Base-by-base conservation (phyloP, 2,113 vertebrate genomes). In the Sylvietta virens region DNA sequence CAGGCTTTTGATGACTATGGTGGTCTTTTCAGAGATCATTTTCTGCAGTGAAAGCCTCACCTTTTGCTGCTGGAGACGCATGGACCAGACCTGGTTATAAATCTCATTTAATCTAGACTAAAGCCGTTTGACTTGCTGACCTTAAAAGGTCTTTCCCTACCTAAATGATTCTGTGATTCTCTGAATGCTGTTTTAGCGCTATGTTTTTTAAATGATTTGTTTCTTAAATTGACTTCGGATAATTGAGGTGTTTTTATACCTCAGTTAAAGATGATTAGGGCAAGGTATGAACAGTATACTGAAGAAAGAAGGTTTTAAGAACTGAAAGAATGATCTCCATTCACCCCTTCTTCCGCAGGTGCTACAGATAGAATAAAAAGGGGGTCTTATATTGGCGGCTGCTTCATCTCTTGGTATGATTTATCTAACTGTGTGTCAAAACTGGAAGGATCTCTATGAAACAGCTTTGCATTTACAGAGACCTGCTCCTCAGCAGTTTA, bases 341-440 rank as follows among this genome's bases (percentile, higher is more conserved):
- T 86, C 15, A 47, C 2, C 3, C 1, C 8, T 76, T 87, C 47
- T 70, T 91, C 79, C 23, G 66, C 0, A 0, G 3, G 8, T 70
- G 18, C 19, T 69, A 61, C 11, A 56, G 40, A 60, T 0, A 48
- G 19, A 82, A 17, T 42, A 12, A 51, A 86, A 87, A 56, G 47
- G 24, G 33, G 27, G 8, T 16, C 37, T 45, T 37, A 42, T 37
- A 44, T 2, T 85, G 54, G 33, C 71, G 77, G 47, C 39, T 62
- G 39, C 31, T 77, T 86, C 39, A 44, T 54, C 50, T 73, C 66
- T 76, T 73, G 30, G 58, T 70, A 30, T 56, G 45, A 77, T 90
- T 93, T 86, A 86, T 60, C 9, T 78, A 64, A 67, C 44, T 37
- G 7, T 91, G 47, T 61, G 33, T 90, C 42, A 88, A 86, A 96